A percentile compares a stretch with the other conserved stretches of the same genome.
phyloP scores from a whole-genome alignment of 1,140 invertebrate species.

The Bombus superbus region DNA sequence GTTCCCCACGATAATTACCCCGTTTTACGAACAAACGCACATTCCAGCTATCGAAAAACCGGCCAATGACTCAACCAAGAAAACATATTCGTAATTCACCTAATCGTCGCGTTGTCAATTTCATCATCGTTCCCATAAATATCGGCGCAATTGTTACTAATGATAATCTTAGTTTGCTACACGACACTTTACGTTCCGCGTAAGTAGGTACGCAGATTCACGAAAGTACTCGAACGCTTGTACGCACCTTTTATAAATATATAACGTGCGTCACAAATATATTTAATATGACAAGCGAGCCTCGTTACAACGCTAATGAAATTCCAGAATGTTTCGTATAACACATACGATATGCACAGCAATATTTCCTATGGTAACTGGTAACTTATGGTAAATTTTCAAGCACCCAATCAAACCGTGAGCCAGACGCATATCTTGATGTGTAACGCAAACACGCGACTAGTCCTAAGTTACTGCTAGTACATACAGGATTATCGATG shows the following conservation, averaged over 20 bases:
- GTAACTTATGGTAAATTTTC: no score
- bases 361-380: no score
- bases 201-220: background rate
- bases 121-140: background rate
- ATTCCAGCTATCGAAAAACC: background rate
- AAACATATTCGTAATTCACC: background rate
- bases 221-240: no score
- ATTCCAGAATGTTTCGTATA: no score
- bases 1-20: background rate
- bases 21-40: background rate
- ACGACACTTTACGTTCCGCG: background rate
- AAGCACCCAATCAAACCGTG: no score
- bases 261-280: no score
- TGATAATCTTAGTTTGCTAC: slow-evolving; percentile 5
- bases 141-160: no score
- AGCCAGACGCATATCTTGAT: background rate
- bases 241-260: no score
- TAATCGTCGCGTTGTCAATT: slow-evolving; percentile 13
- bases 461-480: background rate
- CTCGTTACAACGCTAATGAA: no score
- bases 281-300: no score
- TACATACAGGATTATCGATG: background rate
- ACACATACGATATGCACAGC: no score
- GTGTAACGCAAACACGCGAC: background rate
- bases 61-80: slow-evolving; percentile 12